Evolutionary conservation across 2,113 vertebrate genomes (phyloP), one percentile per base, ranked within the genome.

Genomic region (Trichomycterus rosablanca): DNA sequence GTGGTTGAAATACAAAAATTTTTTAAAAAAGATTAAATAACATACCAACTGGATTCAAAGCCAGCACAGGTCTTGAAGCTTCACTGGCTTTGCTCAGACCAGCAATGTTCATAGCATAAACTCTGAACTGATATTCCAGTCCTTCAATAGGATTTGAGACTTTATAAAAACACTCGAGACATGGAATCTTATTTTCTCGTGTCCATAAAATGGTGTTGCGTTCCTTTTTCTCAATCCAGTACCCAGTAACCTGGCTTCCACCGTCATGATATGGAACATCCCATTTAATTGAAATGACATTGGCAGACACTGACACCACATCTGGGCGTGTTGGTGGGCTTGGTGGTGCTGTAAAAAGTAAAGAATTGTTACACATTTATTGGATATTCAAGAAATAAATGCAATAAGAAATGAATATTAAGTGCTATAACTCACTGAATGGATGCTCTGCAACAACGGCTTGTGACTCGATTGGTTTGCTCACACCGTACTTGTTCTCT

Each of bases 201-300:
- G 94, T 91, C 96, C 96, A 99, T 53, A 99, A 85, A 62, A 99
- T 99, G 1, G 94, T 97, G 76, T 99, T 98, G 15, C 95, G 91
- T 75, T 99, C 96, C 73, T 99, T 99, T 84, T 94, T 99, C 81
- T 99, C 96, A 71, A 99, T 94, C 96, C 93, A 98, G 59, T 98
- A 99, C 62, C 94, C 96, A 50, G 90, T 87, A 59, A 99, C 81
- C 81, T 91, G 81, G 80, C 95, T 99, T 73, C 96, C 96, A 43
- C 96, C 96, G 46, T 99, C 96, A 49, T 93, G 88, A 72, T 99
- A 99, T 16, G 96, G 93, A 16, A 94, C 85, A 44, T 99, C 96
- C 96, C 96, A 99, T 53, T 89, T 90, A 77, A 99, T 97, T 57
- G 82, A 78, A 83, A 99, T 97, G 70, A 86, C 85, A 66, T 68